phyloP scores from a whole-genome alignment of 2,888 invertebrate species.

The Hirtodrosophila confusa region DNA sequence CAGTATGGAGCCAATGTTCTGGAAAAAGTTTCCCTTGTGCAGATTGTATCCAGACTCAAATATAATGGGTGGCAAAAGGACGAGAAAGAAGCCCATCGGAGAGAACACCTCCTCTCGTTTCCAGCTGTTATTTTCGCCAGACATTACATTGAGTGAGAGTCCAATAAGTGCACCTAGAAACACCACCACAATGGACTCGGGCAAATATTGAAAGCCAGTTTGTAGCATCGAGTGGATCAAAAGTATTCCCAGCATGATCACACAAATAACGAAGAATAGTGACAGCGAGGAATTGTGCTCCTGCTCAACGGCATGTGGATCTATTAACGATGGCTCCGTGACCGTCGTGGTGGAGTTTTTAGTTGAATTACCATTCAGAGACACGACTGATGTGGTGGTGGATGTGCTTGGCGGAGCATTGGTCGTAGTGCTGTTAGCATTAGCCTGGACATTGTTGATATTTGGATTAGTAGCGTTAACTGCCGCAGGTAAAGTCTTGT shows the following conservation, averaged over 20 bases:
- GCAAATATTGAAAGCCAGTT: slow-evolving; percentile 97
- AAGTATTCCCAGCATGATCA: slow-evolving; percentile 96
- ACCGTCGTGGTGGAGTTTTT: slow-evolving; percentile 85
- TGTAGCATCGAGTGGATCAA: slow-evolving; percentile 97
- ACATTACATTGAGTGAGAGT: slow-evolving; percentile 94
- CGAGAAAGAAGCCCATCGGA: slow-evolving; percentile 98
- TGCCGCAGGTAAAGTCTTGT: neutral
- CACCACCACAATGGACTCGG: slow-evolving; percentile 98
- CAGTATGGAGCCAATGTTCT: slow-evolving; percentile 99
- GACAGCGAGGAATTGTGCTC: slow-evolving; percentile 98
- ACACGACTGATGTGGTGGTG: slow-evolving; percentile 10
- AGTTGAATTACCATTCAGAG: slow-evolving; percentile 28
- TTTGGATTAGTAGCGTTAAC: slow-evolving; percentile 8
- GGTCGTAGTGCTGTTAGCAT: neutral
- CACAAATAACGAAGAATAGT: slow-evolving; percentile 98
- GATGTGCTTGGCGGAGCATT: slow-evolving; percentile 20
- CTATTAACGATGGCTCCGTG: slow-evolving; percentile 92
- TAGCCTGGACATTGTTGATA: slow-evolving; percentile 10
- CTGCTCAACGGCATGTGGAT: slow-evolving; percentile 95
- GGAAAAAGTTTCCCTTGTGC: slow-evolving; percentile 98
- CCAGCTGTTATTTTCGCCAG: slow-evolving; percentile 95
- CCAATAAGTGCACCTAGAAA: slow-evolving; percentile 97
- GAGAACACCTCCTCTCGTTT: slow-evolving; percentile 99
- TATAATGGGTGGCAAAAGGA: slow-evolving; percentile 98
- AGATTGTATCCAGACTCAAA: slow-evolving; percentile 99